Percentiles rank a stretch among this genome's conserved stretches.
These are phyloP conservation scores for Fragum fragum DNA, from an alignment of 2,888 invertebrate species.

Conservation along the genomic window DNA sequence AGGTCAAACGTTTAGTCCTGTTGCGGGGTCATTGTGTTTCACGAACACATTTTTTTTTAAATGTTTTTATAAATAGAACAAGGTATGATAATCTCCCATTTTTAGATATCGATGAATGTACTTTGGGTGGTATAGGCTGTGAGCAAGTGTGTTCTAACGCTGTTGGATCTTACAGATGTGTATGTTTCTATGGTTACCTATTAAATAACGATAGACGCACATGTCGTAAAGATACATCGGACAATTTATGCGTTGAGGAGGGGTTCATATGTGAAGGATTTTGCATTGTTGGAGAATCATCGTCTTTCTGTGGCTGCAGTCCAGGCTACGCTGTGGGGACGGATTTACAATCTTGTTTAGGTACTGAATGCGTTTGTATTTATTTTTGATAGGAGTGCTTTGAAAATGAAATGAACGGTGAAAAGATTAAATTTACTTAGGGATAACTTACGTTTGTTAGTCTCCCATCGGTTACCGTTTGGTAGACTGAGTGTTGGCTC, in stretches of 20 bases:
- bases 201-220: slow-evolving; percentile 51
- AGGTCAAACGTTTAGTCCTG: too few relatives aligned
- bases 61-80: too few relatives aligned
- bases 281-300: slow-evolving; percentile 3
- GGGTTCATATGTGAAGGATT: background rate
- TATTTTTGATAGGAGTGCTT: too few relatives aligned
- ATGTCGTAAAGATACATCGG: slow-evolving; percentile 37
- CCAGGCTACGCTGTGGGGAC: background rate
- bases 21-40: too few relatives aligned
- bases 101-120: slow-evolving; percentile 51
- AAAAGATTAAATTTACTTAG: too few relatives aligned
- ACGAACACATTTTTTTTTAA: too few relatives aligned
- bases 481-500: too few relatives aligned
- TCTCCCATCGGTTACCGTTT: too few relatives aligned
- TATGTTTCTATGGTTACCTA: slow-evolving; percentile 50
- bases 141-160: slow-evolving; percentile 46
- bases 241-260: background rate
- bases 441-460: too few relatives aligned
- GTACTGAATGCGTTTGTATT: background rate
- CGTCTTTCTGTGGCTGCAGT: background rate
- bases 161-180: slow-evolving; percentile 46
- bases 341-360: slow-evolving; percentile 1
- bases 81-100: too few relatives aligned
- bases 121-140: slow-evolving; percentile 43
- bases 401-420: too few relatives aligned